Evolutionary conservation across 1,140 invertebrate genomes (phyloP), one percentile per base, ranked within the genome.

Genomic region (Protaetia brevitarsis): DNA sequence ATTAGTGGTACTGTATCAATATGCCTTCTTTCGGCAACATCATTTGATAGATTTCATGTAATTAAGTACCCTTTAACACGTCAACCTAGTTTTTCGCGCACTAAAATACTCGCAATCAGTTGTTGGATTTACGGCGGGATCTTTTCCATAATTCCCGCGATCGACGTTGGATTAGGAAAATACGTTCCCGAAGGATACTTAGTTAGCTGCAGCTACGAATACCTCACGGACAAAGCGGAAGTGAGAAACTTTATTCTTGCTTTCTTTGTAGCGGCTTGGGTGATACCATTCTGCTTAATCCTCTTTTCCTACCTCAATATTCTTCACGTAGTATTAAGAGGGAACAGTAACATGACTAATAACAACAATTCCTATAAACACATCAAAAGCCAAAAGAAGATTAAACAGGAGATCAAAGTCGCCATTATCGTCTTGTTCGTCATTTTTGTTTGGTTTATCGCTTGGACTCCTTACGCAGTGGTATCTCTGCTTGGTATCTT

Each of bases 181-280:
- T 93, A 92, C 78, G 87, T 90, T 8, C 89, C 90, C 1, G 91
- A 93, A 79, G 89, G 89, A 4, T 91, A 86, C 67, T 78, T 92
- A 56, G 92, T 89, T 4, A 90, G 87, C 69, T 94, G 91, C 78
- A 91, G 89, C 66, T 93, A 90, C 69, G 90, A 93, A 73, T 93
- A 93, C 71, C 78, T 93, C 2, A 85, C 85, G 4, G 81, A 84
- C 29, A 81, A 85, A 68, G 67, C 73, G 0, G 73, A 75, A 1
- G 83, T 82, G 0, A 82, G 83, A 60, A 80, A 81, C 23, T 89
- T 88, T 69, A 89, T 91, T 66, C 84, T 89, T 5, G 71, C 80
- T 5, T 89, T 88, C 71, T 89, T 88, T 69, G 79, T 85, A 6
- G 88, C 84, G 0, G 88, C 88, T 10, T 91, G 86, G 83, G 78